These are phyloP conservation scores for Montipora cactus DNA, from an alignment of 64 coral and sea anemone genomes.

Conservation along the genomic window DNA sequence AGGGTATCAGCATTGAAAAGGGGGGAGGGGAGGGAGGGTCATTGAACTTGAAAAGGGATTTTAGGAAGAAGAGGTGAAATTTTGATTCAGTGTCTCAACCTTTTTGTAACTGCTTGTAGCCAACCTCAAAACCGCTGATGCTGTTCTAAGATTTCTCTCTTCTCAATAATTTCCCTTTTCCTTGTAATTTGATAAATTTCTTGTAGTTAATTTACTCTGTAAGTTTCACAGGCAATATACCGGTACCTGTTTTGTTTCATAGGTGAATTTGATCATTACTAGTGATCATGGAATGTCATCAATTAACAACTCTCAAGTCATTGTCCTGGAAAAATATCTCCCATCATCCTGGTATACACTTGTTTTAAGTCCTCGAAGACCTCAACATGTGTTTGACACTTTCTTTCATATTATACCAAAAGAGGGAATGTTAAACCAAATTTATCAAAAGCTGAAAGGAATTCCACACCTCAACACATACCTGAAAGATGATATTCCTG, in stretches of 20 bases:
- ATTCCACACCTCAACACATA: slow-evolving; percentile 72
- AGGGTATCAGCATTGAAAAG: no score
- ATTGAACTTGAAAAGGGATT: no score
- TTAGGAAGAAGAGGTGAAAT: no score
- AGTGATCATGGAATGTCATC: slow-evolving; percentile 94
- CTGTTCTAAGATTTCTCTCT: no score
- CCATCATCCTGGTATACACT: slow-evolving; percentile 62
- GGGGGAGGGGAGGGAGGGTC: no score
- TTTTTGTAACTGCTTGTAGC: no score
- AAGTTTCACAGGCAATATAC: no score
- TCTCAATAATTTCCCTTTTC: no score
- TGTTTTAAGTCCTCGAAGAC: not conserved
- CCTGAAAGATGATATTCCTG: slow-evolving; percentile 81
- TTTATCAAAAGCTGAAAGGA: slow-evolving; percentile 69
- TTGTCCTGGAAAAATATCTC: slow-evolving; percentile 79
- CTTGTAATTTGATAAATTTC: no score
- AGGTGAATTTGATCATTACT: slow-evolving; percentile 91
- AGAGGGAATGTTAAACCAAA: slow-evolving; percentile 51
- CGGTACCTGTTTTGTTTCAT: slow-evolving; percentile 2
- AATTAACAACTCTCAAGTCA: slow-evolving; percentile 57
- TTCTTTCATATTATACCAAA: slow-evolving; percentile 67
- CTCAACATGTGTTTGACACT: not conserved
- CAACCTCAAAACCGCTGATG: no score
- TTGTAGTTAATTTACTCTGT: not conserved
- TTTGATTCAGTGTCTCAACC: no score